These are phyloP conservation scores for Tokudaia muenninki DNA, from an alignment of 2,797 vertebrate species.

Conservation along the genomic window DNA sequence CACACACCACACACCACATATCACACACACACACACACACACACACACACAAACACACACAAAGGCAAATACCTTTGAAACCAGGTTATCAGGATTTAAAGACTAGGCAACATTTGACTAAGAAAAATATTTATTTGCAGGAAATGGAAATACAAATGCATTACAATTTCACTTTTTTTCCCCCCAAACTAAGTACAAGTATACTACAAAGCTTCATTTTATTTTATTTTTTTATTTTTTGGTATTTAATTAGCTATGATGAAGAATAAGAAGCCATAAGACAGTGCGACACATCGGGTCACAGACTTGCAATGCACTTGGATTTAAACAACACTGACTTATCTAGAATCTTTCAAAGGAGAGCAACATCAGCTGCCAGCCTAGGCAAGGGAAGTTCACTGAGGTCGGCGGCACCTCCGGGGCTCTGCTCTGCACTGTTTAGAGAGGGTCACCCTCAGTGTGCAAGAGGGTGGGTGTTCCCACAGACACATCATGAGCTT, in stretches of 20 bases:
- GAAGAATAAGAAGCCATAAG: conserved; percentile 79
- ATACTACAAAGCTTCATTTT: conserved; percentile 84
- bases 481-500: background rate
- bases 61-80: background rate
- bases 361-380: background rate
- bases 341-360: conserved; percentile 64
- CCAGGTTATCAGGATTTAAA: conserved; percentile 13
- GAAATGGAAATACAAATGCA: conserved; percentile 87
- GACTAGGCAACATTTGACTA: conserved; percentile 69
- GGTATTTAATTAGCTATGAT: conserved; percentile 76
- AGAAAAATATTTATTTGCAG: conserved; percentile 92
- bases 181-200: conserved; percentile 83
- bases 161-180: conserved; percentile 82
- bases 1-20: background rate
- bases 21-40: background rate
- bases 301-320: conserved; percentile 39
- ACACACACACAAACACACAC: background rate
- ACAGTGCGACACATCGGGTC: conserved; percentile 31
- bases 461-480: conserved; percentile 38
- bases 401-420: background rate
- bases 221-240: background rate
- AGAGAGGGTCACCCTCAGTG: conserved; percentile 49
- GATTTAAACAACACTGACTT: conserved; percentile 73
- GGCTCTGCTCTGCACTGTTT: conserved; percentile 9
- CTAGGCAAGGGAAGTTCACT: background rate